Conservation (phyloP, 1,140 invertebrate genomes). For the Thereuonema tuberculata region DNA sequence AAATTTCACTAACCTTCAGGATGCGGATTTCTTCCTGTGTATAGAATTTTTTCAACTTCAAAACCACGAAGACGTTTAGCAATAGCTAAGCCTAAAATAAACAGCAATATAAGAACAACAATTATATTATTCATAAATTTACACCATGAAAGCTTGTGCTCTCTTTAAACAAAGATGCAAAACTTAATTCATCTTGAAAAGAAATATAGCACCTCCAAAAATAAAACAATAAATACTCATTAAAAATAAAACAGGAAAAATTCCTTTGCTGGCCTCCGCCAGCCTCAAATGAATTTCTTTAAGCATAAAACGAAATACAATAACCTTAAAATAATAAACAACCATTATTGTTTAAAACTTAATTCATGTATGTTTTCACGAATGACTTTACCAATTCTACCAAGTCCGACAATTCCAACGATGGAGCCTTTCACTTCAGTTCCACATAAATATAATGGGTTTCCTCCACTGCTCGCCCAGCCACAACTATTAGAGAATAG, state of each 20-base stretch:
- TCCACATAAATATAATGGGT: conserved; percentile 79
- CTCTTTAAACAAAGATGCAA: no score
- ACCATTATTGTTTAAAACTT: conserved; percentile 8
- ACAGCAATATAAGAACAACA: no score
- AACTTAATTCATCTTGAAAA: neutral
- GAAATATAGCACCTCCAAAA: no score
- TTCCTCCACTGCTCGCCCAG: conserved; percentile 56
- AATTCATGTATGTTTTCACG: conserved; percentile 13
- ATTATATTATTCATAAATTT: no score
- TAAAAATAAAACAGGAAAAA: no score
- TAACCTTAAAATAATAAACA: conserved; percentile 10
- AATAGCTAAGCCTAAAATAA: conserved; percentile 26
- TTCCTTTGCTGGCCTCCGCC: no score
- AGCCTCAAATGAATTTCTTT: no score
- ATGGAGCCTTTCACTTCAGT: conserved; percentile 58
- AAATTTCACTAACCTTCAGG: no score
- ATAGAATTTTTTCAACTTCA: conserved; percentile 24
- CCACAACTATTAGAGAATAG: conserved; percentile 47
- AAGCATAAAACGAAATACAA: no score
- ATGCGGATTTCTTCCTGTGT: no score
- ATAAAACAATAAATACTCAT: no score
- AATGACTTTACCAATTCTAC: conserved; percentile 32
- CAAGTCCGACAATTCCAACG: conserved; percentile 57
- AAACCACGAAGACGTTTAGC: conserved; percentile 29
- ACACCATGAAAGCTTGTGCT: no score